Conservation (phyloP, 2,113 vertebrate species). For the Uria lomvia region DNA sequence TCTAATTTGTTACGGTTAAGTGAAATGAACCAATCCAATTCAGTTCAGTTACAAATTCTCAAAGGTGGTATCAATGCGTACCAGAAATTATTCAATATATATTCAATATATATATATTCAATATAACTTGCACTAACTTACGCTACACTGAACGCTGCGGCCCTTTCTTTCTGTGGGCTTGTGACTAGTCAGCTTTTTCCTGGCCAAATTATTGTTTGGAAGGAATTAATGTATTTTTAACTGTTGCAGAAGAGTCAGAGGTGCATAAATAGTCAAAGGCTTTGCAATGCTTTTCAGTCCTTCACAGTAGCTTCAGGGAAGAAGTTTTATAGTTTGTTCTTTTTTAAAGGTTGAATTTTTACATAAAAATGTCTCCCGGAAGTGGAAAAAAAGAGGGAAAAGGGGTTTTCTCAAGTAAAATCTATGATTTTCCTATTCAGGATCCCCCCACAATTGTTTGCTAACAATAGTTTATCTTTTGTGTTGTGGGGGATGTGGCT, state of each 20-base stretch:
- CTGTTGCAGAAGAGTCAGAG: not conserved
- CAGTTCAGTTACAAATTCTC: not conserved
- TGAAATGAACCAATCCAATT: not conserved
- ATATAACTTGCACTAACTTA: not conserved
- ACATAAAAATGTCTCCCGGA: not conserved
- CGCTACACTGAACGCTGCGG: accelerated
- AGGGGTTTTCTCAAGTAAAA: not conserved
- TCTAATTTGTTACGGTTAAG: not conserved
- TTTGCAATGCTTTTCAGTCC: not conserved
- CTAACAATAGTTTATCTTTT: not conserved
- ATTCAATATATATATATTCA: not conserved
- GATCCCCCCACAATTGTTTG: not conserved
- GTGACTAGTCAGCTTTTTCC: not conserved
- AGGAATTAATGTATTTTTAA: not conserved
- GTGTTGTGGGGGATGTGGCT: accelerated
- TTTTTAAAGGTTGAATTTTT: not conserved
- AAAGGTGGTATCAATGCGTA: not conserved
- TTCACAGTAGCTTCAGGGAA: not conserved
- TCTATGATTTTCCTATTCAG: not conserved
- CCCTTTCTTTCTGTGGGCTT: not conserved
- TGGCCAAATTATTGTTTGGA: not conserved
- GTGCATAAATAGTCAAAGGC: not conserved
- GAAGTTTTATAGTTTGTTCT: not conserved
- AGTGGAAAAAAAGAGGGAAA: not conserved
- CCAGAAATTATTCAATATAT: not conserved